phyloP scores from a whole-genome alignment of 2,888 invertebrate genomes.

The Lymantria monacha region DNA sequence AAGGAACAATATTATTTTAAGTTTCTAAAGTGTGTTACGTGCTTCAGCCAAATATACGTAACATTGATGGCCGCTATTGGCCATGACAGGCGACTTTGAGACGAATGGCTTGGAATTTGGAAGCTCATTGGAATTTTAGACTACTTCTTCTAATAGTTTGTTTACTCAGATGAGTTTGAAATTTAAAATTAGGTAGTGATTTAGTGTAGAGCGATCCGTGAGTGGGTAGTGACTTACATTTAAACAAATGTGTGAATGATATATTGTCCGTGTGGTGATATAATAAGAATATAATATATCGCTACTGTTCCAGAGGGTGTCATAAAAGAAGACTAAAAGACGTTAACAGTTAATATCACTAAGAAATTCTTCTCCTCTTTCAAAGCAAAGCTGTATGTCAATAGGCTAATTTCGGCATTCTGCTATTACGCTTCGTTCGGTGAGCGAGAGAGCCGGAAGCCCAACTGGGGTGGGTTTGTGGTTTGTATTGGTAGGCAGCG shows the following conservation, averaged over 20 bases:
- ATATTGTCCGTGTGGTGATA: too few relatives aligned
- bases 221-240: background rate
- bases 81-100: conserved; percentile 64
- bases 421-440: too few relatives aligned
- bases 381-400: too few relatives aligned
- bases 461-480: too few relatives aligned
- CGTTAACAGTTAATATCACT: too few relatives aligned
- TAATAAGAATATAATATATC: too few relatives aligned
- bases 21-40: conserved; percentile 64
- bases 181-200: conserved; percentile 67
- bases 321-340: too few relatives aligned
- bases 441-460: too few relatives aligned
- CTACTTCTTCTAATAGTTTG: conserved; percentile 46
- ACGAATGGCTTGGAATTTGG: conserved; percentile 50
- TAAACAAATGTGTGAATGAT: background rate
- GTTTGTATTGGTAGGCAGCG: too few relatives aligned
- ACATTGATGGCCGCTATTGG: conserved; percentile 76
- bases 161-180: conserved; percentile 75
- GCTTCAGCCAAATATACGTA: conserved; percentile 73
- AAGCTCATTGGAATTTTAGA: conserved; percentile 71
- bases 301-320: too few relatives aligned
- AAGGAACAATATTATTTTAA: conserved; percentile 47
- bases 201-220: conserved; percentile 22
- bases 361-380: too few relatives aligned
- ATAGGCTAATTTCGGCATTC: too few relatives aligned